Evolutionary conservation across 2,113 vertebrate genomes (phyloP).

Genomic region (Sphyrna mokarran): DNA sequence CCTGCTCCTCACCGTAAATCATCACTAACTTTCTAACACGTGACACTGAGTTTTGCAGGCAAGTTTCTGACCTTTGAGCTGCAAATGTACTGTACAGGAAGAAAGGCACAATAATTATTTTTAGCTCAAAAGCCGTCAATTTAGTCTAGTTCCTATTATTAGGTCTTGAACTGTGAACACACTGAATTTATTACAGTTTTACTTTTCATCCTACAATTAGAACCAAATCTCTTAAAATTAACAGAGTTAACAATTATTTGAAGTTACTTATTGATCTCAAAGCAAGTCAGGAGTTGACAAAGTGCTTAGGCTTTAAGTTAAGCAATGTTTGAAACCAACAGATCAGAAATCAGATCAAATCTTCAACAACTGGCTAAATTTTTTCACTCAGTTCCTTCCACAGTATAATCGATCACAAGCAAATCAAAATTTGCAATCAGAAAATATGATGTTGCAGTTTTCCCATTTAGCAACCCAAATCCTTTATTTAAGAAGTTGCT

Average conservation of each 20-base stretch:
- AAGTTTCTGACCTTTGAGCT: background rate
- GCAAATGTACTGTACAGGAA: background rate
- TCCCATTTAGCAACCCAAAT: background rate
- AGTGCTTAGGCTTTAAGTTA: background rate
- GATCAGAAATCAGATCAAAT: background rate
- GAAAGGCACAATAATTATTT: background rate
- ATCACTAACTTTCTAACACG: background rate
- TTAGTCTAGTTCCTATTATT: background rate
- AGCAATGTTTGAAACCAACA: background rate
- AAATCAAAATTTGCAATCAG: background rate
- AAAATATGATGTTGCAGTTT: background rate
- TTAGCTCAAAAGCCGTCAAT: background rate
- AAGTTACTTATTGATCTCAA: constrained; percentile 25
- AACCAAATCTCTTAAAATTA: constrained; percentile 21
- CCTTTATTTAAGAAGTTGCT: background rate
- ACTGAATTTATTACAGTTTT: background rate
- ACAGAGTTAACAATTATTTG: constrained; percentile 21
- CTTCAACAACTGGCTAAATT: background rate
- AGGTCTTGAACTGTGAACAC: constrained; percentile 16
- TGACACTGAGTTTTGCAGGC: background rate
- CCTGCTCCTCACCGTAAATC: background rate
- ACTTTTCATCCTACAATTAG: constrained; percentile 6
- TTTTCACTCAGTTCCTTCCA: background rate
- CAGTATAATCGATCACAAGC: background rate
- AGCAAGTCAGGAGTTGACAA: background rate